These are phyloP conservation scores for Alloplasta piceator DNA, from an alignment of 2,888 invertebrate genomes.

Conservation along the genomic window DNA sequence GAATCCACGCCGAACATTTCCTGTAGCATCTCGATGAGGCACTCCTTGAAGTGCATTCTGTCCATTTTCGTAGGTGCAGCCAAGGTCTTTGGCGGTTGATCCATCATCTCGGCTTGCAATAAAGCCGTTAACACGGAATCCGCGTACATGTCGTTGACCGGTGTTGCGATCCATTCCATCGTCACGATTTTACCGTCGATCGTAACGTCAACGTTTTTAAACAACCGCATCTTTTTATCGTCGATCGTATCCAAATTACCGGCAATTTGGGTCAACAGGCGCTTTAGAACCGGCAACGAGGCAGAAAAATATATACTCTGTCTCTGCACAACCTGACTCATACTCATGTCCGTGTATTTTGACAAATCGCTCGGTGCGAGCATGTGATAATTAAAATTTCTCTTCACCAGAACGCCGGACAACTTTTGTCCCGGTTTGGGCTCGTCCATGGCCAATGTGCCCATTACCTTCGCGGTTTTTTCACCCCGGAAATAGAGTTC, in stretches of 20 bases:
- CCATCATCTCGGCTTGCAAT: constrained; percentile 91
- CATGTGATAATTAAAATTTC: constrained; percentile 99
- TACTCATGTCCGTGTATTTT: constrained; percentile 98
- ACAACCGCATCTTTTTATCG: constrained; percentile 91
- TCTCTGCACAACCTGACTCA: constrained; percentile 96
- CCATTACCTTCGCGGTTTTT: constrained; percentile 99
- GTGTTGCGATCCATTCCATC: constrained; percentile 97
- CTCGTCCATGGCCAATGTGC: constrained; percentile 92
- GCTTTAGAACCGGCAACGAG: constrained; percentile 88
- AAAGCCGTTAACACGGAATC: constrained; percentile 96
- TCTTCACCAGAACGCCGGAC: constrained; percentile 97
- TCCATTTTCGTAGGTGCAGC: constrained; percentile 90
- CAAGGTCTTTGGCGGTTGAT: constrained; percentile 86
- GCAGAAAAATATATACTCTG: constrained; percentile 95
- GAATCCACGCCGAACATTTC: constrained; percentile 98
- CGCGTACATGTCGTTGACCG: constrained; percentile 99
- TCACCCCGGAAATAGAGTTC: constrained; percentile 98
- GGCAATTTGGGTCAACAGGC: constrained; percentile 91
- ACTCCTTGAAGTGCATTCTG: constrained; percentile 96
- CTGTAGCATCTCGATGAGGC: constrained; percentile 93
- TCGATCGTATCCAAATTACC: constrained; percentile 89
- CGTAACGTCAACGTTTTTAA: constrained; percentile 92
- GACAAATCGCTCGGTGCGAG: constrained; percentile 95
- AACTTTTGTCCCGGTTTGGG: constrained; percentile 91
- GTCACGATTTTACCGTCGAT: constrained; percentile 93